These are phyloP conservation scores for Chymomyza costata DNA, from an alignment of 1,140 invertebrate species.

Conservation along the genomic window DNA sequence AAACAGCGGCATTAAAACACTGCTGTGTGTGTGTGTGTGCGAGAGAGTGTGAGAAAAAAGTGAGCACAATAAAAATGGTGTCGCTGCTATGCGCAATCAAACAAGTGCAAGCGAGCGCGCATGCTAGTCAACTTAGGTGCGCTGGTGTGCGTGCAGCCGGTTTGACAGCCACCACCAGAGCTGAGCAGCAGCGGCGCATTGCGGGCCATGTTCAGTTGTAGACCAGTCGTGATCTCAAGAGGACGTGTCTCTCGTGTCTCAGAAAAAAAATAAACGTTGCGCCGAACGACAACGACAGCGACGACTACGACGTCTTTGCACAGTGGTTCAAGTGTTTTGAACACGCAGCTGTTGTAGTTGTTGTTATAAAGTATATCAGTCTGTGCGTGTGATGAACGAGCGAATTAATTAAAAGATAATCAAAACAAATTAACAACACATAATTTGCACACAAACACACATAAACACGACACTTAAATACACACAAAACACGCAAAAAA, in stretches of 20 bases:
- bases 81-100: conserved; percentile 30
- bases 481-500: conserved; percentile 9
- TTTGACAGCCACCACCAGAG: conserved; percentile 50
- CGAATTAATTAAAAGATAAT: conserved; percentile 71
- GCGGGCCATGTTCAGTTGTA: conserved; percentile 57
- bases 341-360: conserved; percentile 4
- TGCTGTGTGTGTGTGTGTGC: conserved; percentile 1
- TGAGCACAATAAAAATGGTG: conserved; percentile 67
- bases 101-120: conserved; percentile 19
- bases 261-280: not conserved
- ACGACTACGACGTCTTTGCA: conserved; percentile 25
- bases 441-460: conserved; percentile 10
- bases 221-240: conserved; percentile 75
- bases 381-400: conserved; percentile 49
- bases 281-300: too few relatives aligned
- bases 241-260: conserved; percentile 61
- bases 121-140: too few relatives aligned
- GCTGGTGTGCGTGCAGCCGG: conserved; percentile 23
- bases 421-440: conserved; percentile 60
- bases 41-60: conserved; percentile 29
- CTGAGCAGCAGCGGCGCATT: conserved; percentile 18
- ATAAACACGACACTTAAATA: too few relatives aligned
- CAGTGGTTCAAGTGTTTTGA: conserved; percentile 2
- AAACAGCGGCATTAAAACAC: conserved; percentile 1
- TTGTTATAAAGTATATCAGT: conserved; percentile 16